Percentiles rank a stretch among this genome's conserved stretches.
These are phyloP conservation scores for Bradypodion pumilum DNA, from an alignment of 2,797 vertebrate genomes.

Conservation along the genomic window DNA sequence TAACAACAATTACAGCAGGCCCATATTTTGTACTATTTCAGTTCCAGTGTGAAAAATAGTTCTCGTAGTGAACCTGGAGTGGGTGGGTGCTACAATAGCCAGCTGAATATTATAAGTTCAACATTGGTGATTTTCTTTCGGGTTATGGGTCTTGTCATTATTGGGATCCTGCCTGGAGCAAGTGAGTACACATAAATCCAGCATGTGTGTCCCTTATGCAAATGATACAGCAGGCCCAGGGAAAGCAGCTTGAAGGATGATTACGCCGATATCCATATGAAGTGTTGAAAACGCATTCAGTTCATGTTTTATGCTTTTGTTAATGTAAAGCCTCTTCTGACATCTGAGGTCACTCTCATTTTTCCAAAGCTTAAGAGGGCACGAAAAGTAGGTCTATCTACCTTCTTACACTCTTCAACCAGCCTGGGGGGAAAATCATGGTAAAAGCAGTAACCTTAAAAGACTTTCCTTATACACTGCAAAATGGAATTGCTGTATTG, in stretches of 20 bases:
- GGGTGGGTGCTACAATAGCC: constrained; percentile 64
- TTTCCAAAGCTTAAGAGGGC: background rate
- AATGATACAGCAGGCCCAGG: background rate
- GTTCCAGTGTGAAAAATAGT: constrained; percentile 75
- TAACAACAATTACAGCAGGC: constrained; percentile 84
- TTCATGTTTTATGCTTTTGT: background rate
- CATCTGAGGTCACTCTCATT: background rate
- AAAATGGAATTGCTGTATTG: background rate
- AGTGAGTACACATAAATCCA: constrained; percentile 46
- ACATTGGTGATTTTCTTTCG: constrained; percentile 33
- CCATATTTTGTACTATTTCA: constrained; percentile 81
- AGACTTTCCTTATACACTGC: background rate
- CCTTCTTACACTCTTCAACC: background rate
- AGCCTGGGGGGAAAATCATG: background rate
- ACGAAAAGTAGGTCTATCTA: background rate
- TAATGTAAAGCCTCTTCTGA: background rate
- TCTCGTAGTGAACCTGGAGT: constrained; percentile 72
- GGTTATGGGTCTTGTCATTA: fast-evolving
- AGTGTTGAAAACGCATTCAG: constrained; percentile 36
- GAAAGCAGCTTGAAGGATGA: constrained; percentile 24
- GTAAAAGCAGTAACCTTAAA: background rate
- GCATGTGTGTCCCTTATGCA: constrained; percentile 20
- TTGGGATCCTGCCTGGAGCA: constrained; percentile 30
- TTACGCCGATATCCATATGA: background rate
- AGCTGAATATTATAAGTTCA: constrained; percentile 62